phyloP scores from a whole-genome alignment of 2,888 invertebrate species.

The Agonopterix subpropinquella region DNA sequence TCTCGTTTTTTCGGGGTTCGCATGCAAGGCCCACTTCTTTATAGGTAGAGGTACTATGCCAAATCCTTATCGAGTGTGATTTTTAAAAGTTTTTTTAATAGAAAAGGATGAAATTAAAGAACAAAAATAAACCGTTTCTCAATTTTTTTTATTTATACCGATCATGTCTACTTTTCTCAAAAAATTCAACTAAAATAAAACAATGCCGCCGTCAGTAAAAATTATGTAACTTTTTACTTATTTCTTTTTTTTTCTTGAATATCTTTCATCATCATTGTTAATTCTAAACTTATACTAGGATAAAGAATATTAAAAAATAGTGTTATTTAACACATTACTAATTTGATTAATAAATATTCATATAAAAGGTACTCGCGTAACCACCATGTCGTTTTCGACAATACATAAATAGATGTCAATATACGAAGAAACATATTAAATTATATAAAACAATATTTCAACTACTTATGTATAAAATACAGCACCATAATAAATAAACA shows the following conservation, averaged over 20 bases:
- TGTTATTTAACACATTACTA: slow-evolving; percentile 21
- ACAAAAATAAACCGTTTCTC: not conserved
- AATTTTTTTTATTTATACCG: slow-evolving; percentile 1
- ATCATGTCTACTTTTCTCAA: not conserved
- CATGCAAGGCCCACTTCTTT: too few species aligned
- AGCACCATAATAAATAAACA: slow-evolving; percentile 46
- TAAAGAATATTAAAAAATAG: slow-evolving; percentile 10
- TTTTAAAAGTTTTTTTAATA: too few species aligned
- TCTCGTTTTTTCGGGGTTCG: too few species aligned
- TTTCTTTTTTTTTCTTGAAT: slow-evolving; percentile 16
- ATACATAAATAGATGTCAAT: slow-evolving; percentile 23
- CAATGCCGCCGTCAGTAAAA: slow-evolving; percentile 15
- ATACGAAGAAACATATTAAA: slow-evolving; percentile 22
- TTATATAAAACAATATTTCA: slow-evolving; percentile 24
- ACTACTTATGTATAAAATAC: slow-evolving; percentile 32
- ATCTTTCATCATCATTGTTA: slow-evolving; percentile 24
- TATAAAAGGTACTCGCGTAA: slow-evolving; percentile 72
- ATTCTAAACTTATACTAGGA: slow-evolving; percentile 16
- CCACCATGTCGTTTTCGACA: slow-evolving; percentile 51
- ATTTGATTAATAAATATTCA: slow-evolving; percentile 31
- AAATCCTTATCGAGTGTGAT: too few species aligned
- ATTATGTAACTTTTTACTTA: slow-evolving; percentile 14
- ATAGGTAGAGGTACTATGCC: too few species aligned
- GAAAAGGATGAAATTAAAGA: not conserved
- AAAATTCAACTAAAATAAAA: slow-evolving; percentile 17